These are phyloP conservation scores for Pongo abelii DNA, from an alignment of 2,113 vertebrate species.

Conservation along the genomic window DNA sequence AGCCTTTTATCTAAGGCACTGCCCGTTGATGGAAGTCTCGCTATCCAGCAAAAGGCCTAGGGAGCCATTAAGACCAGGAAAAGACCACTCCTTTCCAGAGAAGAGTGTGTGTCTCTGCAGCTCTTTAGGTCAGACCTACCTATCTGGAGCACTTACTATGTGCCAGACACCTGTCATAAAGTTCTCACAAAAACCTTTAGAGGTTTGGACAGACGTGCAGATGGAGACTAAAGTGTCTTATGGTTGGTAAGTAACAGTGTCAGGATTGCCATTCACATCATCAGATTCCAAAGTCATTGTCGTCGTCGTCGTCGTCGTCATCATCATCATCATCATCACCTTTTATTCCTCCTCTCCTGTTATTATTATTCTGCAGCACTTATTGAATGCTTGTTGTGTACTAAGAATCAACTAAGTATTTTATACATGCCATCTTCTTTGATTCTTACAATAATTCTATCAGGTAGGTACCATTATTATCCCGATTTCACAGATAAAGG, in stretches of 20 bases:
- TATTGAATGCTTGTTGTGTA: not conserved
- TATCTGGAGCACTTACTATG: no score
- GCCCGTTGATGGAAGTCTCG: not conserved
- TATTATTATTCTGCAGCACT: not conserved
- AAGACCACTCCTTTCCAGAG: not conserved
- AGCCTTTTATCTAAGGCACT: not conserved
- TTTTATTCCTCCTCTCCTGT: not conserved
- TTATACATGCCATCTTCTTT: not conserved
- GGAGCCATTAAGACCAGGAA: not conserved
- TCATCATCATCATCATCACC: not conserved
- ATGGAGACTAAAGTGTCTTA: not conserved
- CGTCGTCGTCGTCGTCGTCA: accelerated
- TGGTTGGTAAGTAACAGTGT: not conserved
- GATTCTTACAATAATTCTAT: not conserved
- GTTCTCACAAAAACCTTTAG: not conserved
- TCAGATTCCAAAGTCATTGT: not conserved
- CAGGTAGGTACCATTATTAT: not conserved
- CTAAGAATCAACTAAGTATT: not conserved
- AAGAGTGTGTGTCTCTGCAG: not conserved
- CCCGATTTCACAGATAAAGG: not conserved
- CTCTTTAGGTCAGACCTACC: not conserved
- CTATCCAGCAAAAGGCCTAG: not conserved
- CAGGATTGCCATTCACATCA: not conserved
- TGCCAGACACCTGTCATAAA: not conserved
- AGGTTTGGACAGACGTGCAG: not conserved